Conservation (phyloP, 2,888 invertebrate species). For the Aleiodes testaceus region DNA sequence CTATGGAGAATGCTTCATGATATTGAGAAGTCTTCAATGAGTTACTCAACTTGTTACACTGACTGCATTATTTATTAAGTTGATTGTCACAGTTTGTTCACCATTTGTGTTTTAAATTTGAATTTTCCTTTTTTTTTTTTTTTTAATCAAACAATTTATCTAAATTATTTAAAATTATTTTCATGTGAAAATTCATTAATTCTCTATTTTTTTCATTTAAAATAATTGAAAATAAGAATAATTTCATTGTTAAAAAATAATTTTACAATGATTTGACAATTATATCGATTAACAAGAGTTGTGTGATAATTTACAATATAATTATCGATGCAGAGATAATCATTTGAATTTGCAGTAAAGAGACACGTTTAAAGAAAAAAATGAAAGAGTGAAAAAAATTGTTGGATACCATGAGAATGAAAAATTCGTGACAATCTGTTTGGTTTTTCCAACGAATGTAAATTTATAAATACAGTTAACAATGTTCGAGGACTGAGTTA, state of each 20-base stretch:
- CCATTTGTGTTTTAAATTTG: conserved; percentile 18
- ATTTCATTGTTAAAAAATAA: background rate
- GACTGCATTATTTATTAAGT: conserved; percentile 40
- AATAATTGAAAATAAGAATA: no score
- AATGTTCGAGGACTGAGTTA: no score
- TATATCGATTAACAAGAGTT: background rate
- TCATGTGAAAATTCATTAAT: no score
- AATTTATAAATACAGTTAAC: no score
- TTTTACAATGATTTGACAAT: conserved; percentile 11
- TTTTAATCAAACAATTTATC: background rate
- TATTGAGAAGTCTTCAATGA: background rate
- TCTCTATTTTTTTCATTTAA: no score
- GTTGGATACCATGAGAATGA: no score
- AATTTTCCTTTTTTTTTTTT: no score
- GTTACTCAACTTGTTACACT: conserved; percentile 34
- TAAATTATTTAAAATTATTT: background rate
- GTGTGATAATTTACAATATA: background rate
- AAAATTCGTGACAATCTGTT: no score
- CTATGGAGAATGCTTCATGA: background rate
- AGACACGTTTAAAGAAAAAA: background rate
- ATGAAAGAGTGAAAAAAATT: background rate
- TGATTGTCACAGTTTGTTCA: conserved; percentile 15
- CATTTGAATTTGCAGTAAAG: background rate
- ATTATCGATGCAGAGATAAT: background rate
- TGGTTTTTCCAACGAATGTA: no score